Conservation (phyloP, 2,888 invertebrate species). For the Caenorhabditis panamensis region DNA sequence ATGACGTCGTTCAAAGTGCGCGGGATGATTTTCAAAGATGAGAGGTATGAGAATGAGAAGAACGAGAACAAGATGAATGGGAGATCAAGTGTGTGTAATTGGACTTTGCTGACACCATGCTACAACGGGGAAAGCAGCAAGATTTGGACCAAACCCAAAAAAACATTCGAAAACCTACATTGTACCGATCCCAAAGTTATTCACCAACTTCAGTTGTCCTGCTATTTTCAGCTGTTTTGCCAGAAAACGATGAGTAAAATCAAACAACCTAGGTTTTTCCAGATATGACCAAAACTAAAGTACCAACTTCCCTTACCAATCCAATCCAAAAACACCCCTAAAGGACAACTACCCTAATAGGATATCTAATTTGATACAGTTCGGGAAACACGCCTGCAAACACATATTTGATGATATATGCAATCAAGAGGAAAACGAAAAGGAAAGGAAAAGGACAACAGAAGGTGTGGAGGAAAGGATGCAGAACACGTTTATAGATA, state of each 20-base stretch:
- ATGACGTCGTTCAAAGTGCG: constrained; percentile 22
- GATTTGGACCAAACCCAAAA: too few species aligned
- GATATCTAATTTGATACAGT: constrained; percentile 16
- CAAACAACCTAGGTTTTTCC: too few species aligned
- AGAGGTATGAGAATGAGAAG: neutral
- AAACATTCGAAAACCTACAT: too few species aligned
- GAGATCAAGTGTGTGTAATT: constrained; percentile 5
- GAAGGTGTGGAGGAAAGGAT: constrained; percentile 8
- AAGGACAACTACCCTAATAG: neutral
- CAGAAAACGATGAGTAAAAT: too few species aligned
- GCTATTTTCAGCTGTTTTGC: too few species aligned
- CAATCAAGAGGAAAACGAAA: constrained; percentile 1
- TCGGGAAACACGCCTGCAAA: too few species aligned
- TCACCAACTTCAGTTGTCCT: too few species aligned
- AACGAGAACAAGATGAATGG: neutral
- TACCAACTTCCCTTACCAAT: too few species aligned
- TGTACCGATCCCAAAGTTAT: too few species aligned
- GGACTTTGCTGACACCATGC: neutral
- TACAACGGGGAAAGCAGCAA: too few species aligned
- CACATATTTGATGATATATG: too few species aligned
- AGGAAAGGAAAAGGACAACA: neutral
- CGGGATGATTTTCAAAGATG: constrained; percentile 35
- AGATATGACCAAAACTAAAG: neutral
- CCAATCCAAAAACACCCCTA: constrained; percentile 21
- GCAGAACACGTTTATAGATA: constrained; percentile 24